These are phyloP conservation scores for Triops longicaudatus DNA, from an alignment of 1,140 invertebrate genomes.

Conservation along the genomic window DNA sequence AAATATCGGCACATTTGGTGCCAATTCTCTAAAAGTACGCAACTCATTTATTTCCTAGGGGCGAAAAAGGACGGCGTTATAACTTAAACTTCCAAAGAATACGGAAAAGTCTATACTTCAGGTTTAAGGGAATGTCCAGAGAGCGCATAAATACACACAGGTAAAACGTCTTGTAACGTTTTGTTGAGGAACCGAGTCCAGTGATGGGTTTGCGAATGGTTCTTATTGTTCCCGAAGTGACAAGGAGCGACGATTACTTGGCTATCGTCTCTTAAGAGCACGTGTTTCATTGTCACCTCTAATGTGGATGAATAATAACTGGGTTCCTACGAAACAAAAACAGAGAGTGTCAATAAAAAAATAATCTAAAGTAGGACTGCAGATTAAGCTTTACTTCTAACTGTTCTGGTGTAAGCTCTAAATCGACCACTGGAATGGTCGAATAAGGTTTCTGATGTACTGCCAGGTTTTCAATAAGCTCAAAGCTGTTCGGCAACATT, in stretches of 20 bases:
- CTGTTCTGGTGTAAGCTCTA: conserved; percentile 1
- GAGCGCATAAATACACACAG: background rate
- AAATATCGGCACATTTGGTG: background rate
- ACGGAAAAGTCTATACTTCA: background rate
- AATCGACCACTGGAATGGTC: background rate
- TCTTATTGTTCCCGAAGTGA: conserved; percentile 6
- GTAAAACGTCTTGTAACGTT: conserved; percentile 16
- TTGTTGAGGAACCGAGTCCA: background rate
- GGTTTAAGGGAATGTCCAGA: background rate
- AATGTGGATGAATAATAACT: conserved; percentile 16
- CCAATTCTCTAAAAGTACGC: background rate
- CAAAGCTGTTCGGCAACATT: background rate
- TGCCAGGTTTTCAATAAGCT: conserved; percentile 12
- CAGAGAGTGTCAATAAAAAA: background rate
- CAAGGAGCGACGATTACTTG: conserved; percentile 25
- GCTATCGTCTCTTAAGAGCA: conserved; percentile 24
- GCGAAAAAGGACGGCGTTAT: background rate
- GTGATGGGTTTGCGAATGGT: background rate
- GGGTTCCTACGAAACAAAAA: background rate
- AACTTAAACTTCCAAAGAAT: background rate
- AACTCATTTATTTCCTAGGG: background rate
- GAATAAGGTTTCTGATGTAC: background rate
- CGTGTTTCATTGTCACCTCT: conserved; percentile 26
- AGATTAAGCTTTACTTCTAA: background rate
- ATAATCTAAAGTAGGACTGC: too few species aligned